phyloP scores from a whole-genome alignment of 2,113 vertebrate genomes.

The Pampusana beccarii region DNA sequence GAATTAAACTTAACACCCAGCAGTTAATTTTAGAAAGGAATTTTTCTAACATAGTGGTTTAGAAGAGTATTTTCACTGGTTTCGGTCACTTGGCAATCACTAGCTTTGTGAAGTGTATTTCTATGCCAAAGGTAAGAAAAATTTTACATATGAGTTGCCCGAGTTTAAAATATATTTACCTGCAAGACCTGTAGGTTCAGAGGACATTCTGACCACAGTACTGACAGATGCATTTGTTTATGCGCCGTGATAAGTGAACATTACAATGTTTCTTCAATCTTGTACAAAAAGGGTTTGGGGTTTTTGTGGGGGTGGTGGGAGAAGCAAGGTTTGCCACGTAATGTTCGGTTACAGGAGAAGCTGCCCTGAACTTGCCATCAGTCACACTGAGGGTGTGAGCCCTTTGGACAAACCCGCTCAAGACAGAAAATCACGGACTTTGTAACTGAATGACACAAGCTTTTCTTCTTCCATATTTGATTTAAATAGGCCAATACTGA shows the following conservation, averaged over 20 bases:
- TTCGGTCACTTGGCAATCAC: neutral
- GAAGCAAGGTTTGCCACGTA: neutral
- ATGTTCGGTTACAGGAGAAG: neutral
- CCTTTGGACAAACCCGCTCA: rapidly evolving
- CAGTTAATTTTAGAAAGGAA: neutral
- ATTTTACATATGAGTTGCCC: neutral
- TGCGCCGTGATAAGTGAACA: neutral
- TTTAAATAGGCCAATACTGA: neutral
- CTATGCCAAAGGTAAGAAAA: neutral
- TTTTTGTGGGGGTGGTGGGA: rapidly evolving
- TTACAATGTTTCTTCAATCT: neutral
- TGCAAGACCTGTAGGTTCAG: neutral
- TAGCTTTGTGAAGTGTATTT: neutral
- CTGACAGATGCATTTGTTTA: neutral
- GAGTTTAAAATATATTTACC: neutral
- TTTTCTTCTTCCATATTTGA: neutral
- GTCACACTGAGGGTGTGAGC: rapidly evolving
- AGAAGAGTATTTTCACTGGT: neutral
- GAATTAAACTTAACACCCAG: neutral
- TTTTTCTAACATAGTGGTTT: neutral
- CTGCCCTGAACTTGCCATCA: rapidly evolving
- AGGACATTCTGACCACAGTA: neutral
- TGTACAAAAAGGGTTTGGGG: rapidly evolving
- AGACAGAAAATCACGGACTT: neutral
- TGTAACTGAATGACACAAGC: neutral